Conservation (phyloP, 1,140 invertebrate genomes). For the Cepaea nemoralis region DNA sequence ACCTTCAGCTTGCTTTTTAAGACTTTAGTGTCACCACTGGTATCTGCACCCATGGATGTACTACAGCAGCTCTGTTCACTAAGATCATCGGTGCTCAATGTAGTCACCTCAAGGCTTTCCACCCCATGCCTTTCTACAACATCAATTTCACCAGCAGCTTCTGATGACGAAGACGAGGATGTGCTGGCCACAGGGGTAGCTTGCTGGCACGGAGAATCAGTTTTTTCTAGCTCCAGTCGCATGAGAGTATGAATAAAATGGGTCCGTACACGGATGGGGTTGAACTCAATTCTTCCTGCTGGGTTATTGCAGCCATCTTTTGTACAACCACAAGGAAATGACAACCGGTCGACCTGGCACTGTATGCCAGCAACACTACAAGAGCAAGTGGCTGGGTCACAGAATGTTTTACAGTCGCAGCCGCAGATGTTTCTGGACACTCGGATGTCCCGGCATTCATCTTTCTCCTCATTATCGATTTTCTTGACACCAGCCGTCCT, state of each 20-base stretch:
- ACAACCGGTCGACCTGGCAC: slow-evolving; percentile 94
- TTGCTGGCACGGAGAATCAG: slow-evolving; percentile 72
- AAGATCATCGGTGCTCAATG: neutral
- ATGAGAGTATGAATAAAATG: slow-evolving; percentile 98
- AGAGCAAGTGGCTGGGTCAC: slow-evolving; percentile 94
- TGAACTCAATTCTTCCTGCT: slow-evolving; percentile 94
- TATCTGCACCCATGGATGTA: slow-evolving; percentile 7
- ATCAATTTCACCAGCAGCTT: neutral
- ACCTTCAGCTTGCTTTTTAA: slow-evolving; percentile 39
- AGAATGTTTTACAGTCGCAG: slow-evolving; percentile 92
- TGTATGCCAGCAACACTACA: slow-evolving; percentile 95
- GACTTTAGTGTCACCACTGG: neutral
- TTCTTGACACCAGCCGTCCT: slow-evolving; percentile 92
- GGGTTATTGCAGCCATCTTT: slow-evolving; percentile 94
- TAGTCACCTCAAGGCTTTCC: neutral
- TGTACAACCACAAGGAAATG: slow-evolving; percentile 96
- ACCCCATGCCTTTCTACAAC: slow-evolving; percentile 25
- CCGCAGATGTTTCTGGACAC: slow-evolving; percentile 91
- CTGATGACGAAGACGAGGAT: neutral
- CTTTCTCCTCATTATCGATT: slow-evolving; percentile 94
- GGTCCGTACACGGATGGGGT: slow-evolving; percentile 93
- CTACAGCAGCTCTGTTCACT: neutral
- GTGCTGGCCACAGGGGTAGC: neutral
- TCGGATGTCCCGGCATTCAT: slow-evolving; percentile 92
- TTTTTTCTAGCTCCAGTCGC: slow-evolving; percentile 91